Evolutionary conservation across 2,797 vertebrate genomes (phyloP).

Genomic region (Hypotaenidia philippensis): DNA sequence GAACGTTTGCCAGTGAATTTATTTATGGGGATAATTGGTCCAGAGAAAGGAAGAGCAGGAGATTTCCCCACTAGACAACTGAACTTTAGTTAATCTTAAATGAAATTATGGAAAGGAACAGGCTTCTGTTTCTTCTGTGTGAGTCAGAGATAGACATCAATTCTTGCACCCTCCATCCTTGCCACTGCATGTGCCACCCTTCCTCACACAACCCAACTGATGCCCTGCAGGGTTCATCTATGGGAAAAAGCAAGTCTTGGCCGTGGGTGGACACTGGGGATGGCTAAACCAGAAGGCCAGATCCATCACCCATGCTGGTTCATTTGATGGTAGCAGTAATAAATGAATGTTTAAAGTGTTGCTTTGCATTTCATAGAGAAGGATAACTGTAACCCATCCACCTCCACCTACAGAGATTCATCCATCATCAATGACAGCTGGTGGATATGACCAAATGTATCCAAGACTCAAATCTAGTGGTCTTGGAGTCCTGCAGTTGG

Average conservation of each 20-base stretch:
- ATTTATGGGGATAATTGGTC: constrained; percentile 44
- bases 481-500: not conserved
- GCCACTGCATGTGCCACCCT: not conserved
- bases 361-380: not conserved
- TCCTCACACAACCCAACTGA: rapidly evolving
- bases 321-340: not conserved
- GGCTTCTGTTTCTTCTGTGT: not conserved
- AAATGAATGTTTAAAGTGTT: not conserved
- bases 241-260: not conserved
- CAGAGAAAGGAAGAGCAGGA: not conserved
- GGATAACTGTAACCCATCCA: not conserved
- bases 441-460: not conserved
- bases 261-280: not conserved
- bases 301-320: not conserved
- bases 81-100: not conserved
- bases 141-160: not conserved
- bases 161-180: not conserved
- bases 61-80: not conserved
- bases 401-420: not conserved
- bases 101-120: not conserved
- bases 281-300: not conserved
- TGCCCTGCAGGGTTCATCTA: too few relatives aligned
- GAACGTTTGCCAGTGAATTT: not conserved
- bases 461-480: not conserved
- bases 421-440: not conserved